Percentiles rank a stretch among this genome's conserved stretches.
Evolutionary conservation across 2,113 vertebrate genomes (phyloP).

Genomic region (Anser brachyrhynchus): DNA sequence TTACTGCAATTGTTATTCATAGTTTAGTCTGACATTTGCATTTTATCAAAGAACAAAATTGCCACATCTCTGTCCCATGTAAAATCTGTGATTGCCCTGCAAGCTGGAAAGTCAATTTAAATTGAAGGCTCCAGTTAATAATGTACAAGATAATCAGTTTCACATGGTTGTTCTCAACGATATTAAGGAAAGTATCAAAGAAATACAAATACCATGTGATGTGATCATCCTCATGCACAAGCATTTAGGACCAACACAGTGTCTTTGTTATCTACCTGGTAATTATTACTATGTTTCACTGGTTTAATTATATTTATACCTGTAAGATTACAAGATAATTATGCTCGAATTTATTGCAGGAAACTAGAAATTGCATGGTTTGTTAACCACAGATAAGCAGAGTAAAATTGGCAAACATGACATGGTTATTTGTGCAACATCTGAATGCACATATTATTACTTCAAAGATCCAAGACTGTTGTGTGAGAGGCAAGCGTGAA

Average conservation of each 20-base stretch:
- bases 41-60: slow-evolving; percentile 36
- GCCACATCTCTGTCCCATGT: background rate
- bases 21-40: slow-evolving; percentile 8
- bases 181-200: slow-evolving; percentile 2
- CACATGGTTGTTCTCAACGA: slow-evolving; percentile 27
- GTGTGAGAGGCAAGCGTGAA: background rate
- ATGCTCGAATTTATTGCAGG: slow-evolving; percentile 13
- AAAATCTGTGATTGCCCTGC: slow-evolving; percentile 30
- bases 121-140: slow-evolving; percentile 8
- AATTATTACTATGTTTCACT: background rate
- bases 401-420: background rate
- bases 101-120: slow-evolving; percentile 30
- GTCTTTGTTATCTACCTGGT: slow-evolving; percentile 9
- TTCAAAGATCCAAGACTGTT: background rate
- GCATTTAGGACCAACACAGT: background rate
- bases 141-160: slow-evolving; percentile 30
- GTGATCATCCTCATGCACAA: background rate
- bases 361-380: slow-evolving; percentile 25
- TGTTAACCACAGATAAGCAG: slow-evolving; percentile 43
- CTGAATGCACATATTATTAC: background rate
- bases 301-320: slow-evolving; percentile 43
- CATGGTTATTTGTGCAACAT: slow-evolving; percentile 24
- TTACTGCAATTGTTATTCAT: background rate
- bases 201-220: slow-evolving; percentile 18
- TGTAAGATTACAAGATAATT: slow-evolving; percentile 41